Conservation (phyloP, 1,140 invertebrate species). For the Elymnias hypermnestra region DNA sequence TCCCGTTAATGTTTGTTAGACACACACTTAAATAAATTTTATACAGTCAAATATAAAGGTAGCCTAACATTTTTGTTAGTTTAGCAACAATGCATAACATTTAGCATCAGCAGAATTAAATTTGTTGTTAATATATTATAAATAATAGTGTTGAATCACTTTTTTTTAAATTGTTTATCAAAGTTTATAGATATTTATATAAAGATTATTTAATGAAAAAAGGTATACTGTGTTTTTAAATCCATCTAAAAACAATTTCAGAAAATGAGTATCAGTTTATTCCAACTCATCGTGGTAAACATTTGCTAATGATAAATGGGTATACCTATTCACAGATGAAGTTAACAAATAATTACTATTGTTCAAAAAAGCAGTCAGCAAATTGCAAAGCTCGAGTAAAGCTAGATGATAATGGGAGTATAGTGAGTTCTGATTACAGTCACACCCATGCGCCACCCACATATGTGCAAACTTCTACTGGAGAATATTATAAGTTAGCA, state of each 20-base stretch:
- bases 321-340: slow-evolving; percentile 33
- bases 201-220: not conserved
- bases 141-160: no score
- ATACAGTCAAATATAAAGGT: no score
- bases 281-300: slow-evolving; percentile 9
- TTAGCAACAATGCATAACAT: no score
- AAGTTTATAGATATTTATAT: no score
- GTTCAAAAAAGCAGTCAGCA: slow-evolving; percentile 31
- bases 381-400: slow-evolving; percentile 28
- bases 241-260: slow-evolving; percentile 15
- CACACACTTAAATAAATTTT: no score
- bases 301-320: slow-evolving; percentile 28
- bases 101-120: no score
- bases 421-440: slow-evolving; percentile 16
- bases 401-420: slow-evolving; percentile 17
- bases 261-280: slow-evolving; percentile 12
- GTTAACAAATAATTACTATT: slow-evolving; percentile 31
- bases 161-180: no score
- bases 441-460: slow-evolving; percentile 30
- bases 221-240: no score
- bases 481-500: slow-evolving; percentile 23
- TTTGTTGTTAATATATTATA: no score
- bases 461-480: slow-evolving; percentile 18
- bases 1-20: no score
- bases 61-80: no score